Evolutionary conservation across 2,888 invertebrate species (phyloP).

Genomic region (Leptopilina drosophilae): DNA sequence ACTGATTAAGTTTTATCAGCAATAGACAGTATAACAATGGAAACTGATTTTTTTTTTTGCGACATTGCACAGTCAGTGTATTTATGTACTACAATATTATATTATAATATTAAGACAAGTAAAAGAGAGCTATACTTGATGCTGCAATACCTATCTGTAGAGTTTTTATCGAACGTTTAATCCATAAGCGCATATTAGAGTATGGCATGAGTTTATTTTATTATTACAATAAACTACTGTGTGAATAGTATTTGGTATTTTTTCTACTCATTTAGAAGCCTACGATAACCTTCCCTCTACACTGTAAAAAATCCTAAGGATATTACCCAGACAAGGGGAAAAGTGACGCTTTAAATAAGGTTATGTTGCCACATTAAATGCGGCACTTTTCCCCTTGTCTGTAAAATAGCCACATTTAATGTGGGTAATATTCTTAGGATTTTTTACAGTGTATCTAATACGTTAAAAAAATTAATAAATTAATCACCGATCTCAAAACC

Average conservation of each 20-base stretch:
- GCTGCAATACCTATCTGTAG: conserved; percentile 38
- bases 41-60: conserved; percentile 1
- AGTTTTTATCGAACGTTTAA: conserved; percentile 37
- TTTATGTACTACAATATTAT: conserved; percentile 11
- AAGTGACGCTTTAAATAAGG: too few relatives aligned
- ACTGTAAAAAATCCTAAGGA: too few relatives aligned
- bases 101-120: conserved; percentile 8
- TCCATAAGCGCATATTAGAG: conserved; percentile 33
- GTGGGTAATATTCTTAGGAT: too few relatives aligned
- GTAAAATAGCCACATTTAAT: too few relatives aligned
- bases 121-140: conserved; percentile 29
- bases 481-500: too few relatives aligned
- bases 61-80: conserved; percentile 23
- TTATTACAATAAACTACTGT: conserved; percentile 38
- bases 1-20: conserved; percentile 33
- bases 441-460: too few relatives aligned
- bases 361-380: too few relatives aligned
- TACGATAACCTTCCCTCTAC: neutral
- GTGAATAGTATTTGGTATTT: conserved; percentile 21
- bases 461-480: too few relatives aligned
- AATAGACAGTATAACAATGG: neutral
- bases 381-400: too few relatives aligned
- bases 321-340: too few relatives aligned
- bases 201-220: conserved; percentile 38
- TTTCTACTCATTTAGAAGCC: neutral